Evolutionary conservation across 2,797 vertebrate genomes (phyloP).

Genomic region (Bucorvus abyssinicus): DNA sequence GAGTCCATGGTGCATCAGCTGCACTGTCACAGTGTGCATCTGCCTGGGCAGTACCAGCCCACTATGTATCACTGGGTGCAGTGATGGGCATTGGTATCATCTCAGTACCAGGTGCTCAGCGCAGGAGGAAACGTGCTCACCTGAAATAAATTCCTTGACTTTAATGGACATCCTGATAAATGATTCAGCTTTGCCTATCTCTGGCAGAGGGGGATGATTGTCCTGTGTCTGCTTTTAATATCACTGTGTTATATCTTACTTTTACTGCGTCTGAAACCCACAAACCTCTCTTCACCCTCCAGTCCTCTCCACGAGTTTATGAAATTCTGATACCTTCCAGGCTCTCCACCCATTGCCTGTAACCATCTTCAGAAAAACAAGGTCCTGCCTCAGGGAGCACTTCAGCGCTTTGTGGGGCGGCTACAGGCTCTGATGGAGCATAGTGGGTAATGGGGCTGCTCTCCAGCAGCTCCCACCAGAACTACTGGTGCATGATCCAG

Average conservation of each 20-base stretch:
- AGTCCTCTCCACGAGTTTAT: not conserved
- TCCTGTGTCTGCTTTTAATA: not conserved
- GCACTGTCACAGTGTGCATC: not conserved
- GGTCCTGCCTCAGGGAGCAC: not conserved
- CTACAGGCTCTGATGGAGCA: not conserved
- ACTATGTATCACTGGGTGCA: not conserved
- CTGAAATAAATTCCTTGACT: constrained; percentile 18
- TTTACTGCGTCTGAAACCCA: not conserved
- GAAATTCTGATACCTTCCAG: not conserved
- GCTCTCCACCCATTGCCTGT: too few species aligned
- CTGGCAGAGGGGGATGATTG: not conserved
- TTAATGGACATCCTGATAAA: not conserved
- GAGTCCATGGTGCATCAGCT: not conserved
- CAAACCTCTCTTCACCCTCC: not conserved
- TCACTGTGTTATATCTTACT: not conserved
- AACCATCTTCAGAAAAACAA: not conserved
- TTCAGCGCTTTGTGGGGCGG: not conserved
- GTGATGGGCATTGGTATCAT: not conserved
- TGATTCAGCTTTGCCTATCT: not conserved
- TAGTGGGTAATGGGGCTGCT: not conserved
- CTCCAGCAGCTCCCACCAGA: not conserved
- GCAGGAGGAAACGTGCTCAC: not conserved
- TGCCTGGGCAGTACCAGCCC: not conserved
- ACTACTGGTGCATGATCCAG: not conserved
- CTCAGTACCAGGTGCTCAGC: not conserved